Evolutionary conservation across 2,113 vertebrate species (phyloP), one percentile per base, ranked within the genome.

Genomic region (Upupa epops): DNA sequence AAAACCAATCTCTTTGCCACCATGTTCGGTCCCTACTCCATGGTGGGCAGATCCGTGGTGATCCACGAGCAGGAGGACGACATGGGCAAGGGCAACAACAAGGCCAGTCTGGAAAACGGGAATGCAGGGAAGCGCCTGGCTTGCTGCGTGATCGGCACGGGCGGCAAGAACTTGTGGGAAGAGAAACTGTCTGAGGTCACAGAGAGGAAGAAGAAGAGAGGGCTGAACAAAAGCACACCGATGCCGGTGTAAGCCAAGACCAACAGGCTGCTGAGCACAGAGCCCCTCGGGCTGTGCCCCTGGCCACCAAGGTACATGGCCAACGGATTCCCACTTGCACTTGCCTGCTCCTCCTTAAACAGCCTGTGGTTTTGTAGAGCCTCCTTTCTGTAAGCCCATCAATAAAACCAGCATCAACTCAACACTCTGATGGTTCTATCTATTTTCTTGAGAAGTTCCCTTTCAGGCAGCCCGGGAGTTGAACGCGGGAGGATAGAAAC

Each of bases 41-140:
- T 98, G 77, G 58, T 99, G 11, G 98, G 99, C 60, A 98, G 99
- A 77, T 97, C 98, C 0, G 87, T 99, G 84, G 99, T 99, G 93
- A 78, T 99, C 66, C 99, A 99, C 1, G 98, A 97, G n/a, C 96
- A 96, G 82, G 86, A 95, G 49, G 99, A 99, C 2, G 99, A 99
- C 92, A 82, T 99, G 74, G 99, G 99, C 14, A 97, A 29, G 4
- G 99, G 99, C 22, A 97, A 97, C 54, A 97, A 98, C 17, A 91
- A 88, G 3, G 98, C 97, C 83, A 99, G 99, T 91, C 51, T 98
- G 90, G 96, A 98, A 86, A 97, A 98, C 6, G 99, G 99, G 37
- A 99, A 99, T 5, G 98, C 99, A 11, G 99, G 99, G 21, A 97
- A 63, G n/a, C 97, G 99, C 31, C 96, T 99, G 9, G 98, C 98